phyloP scores from a whole-genome alignment of 2,888 invertebrate species.

The Andrena fulva region DNA sequence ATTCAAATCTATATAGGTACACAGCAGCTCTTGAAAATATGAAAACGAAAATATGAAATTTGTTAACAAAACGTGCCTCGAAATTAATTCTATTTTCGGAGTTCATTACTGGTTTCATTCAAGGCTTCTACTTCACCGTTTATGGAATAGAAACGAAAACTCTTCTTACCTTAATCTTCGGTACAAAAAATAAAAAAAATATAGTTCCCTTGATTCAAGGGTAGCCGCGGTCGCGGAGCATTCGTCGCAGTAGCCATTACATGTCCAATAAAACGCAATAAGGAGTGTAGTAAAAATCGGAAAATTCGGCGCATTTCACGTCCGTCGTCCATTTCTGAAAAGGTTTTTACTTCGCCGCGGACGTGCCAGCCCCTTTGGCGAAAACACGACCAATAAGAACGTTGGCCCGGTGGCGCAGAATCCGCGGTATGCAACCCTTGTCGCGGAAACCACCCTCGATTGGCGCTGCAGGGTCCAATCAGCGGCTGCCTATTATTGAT shows the following conservation, averaged over 20 bases:
- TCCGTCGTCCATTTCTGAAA: conserved; percentile 72
- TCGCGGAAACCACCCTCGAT: conserved; percentile 63
- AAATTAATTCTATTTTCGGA: too few relatives aligned
- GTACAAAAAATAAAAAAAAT: background rate
- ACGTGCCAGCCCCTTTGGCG: conserved; percentile 75
- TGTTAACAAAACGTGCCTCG: too few relatives aligned
- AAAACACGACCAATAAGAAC: conserved; percentile 72
- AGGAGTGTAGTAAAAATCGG: conserved; percentile 54
- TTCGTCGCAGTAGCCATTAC: conserved; percentile 15
- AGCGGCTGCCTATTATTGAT: conserved; percentile 63
- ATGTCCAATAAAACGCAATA: conserved; percentile 32
- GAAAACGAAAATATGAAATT: too few relatives aligned
- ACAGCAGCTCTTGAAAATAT: too few relatives aligned
- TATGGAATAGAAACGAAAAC: background rate
- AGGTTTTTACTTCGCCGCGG: conserved; percentile 55
- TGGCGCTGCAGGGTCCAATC: conserved; percentile 74
- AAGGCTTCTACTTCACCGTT: background rate
- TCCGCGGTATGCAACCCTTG: conserved; percentile 74
- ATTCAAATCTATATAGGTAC: too few relatives aligned
- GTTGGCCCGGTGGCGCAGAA: conserved; percentile 74
- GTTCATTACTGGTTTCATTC: too few relatives aligned
- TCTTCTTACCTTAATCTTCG: background rate
- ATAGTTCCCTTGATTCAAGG: background rate
- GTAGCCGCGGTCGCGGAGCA: conserved; percentile 6
- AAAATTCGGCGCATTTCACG: conserved; percentile 42